Evolutionary conservation across 2,113 vertebrate species (phyloP), one percentile per base, ranked within the genome.

Genomic region (Erythrocebus patas): DNA sequence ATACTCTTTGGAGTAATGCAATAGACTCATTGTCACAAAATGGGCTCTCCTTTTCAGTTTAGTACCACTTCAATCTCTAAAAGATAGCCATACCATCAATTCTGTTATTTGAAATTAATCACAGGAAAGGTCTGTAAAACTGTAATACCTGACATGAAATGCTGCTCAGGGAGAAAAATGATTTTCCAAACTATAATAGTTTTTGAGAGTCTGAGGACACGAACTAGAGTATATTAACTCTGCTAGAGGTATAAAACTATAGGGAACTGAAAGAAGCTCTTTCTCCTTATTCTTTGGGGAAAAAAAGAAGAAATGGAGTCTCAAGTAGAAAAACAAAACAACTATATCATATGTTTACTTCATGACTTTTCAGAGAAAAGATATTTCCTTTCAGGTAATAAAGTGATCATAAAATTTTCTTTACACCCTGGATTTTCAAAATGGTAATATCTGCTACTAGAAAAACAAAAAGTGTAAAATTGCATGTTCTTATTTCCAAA

Each of bases 61-160:
- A 83, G 32, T 18, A 40, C n/a, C 43, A 61, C 23, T 84, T 84
- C 16, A 32, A 9, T 43, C 11, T 70, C 27, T 89, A 35, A 32
- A 80, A 89, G 38, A 59, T 48, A 97, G 48, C 23, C 8, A 23
- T 40, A 94, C 27, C 5, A 32, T 89, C 55, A 89, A 57, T 78
- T 89, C 23, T 27, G 12, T 73, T 68, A n/a, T 72, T 93, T 59
- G 45, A 92, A 75, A 92, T 85, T 95, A 89, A 85, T 89, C 52
- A 89, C 55, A 89, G 55, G 20, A 73, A 81, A 68, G 59, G 55
- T 7, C 18, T 73, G 35, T 0, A 75, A 57, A 17, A 81, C 6
- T 59, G 3, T 73, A 84, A 50, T 61, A 55, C 81, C 89, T 92
- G 23, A 55, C 14, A 72, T 64, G 38, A 92, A 83, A 75, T 79